Evolutionary conservation across 2,797 vertebrate species (phyloP).

Genomic region (Rhabdomys pumilio): DNA sequence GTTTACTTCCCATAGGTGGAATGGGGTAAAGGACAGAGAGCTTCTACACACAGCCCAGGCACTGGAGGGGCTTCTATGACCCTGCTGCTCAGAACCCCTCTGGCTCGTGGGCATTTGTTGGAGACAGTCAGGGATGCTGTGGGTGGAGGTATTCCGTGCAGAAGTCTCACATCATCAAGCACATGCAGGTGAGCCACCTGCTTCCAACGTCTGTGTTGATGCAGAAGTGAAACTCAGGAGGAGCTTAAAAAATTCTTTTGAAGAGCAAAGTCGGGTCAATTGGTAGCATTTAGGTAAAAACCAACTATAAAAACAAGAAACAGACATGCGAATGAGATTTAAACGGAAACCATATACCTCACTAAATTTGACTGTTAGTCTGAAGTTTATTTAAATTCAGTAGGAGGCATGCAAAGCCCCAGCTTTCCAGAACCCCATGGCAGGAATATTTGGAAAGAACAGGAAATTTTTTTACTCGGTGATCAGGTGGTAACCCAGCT

Average conservation of each 20-base stretch:
- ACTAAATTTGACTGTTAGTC: conserved; percentile 41
- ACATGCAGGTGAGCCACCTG: conserved; percentile 37
- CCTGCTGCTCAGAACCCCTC: background rate
- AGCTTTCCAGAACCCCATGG: background rate
- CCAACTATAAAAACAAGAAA: conserved; percentile 52
- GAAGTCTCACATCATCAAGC: background rate
- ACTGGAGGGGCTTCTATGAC: background rate
- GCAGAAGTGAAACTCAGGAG: conserved; percentile 76
- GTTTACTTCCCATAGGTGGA: background rate
- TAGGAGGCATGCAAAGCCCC: background rate
- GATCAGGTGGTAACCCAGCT: background rate
- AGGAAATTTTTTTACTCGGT: background rate
- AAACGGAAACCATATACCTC: conserved; percentile 1
- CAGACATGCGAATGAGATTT: background rate
- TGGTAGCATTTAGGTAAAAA: conserved; percentile 52
- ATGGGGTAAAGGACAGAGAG: background rate
- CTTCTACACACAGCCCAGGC: accelerated
- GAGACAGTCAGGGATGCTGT: background rate
- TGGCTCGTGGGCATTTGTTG: accelerated
- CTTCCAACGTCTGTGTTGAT: background rate
- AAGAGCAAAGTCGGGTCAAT: conserved; percentile 42
- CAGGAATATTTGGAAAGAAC: background rate
- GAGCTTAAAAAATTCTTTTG: conserved; percentile 32
- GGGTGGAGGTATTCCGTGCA: accelerated
- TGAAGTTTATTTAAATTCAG: conserved; percentile 69